Percentiles rank a stretch among this genome's conserved stretches.
Evolutionary conservation across 2,888 invertebrate genomes (phyloP).

Genomic region (Bembecia ichneumoniformis): DNA sequence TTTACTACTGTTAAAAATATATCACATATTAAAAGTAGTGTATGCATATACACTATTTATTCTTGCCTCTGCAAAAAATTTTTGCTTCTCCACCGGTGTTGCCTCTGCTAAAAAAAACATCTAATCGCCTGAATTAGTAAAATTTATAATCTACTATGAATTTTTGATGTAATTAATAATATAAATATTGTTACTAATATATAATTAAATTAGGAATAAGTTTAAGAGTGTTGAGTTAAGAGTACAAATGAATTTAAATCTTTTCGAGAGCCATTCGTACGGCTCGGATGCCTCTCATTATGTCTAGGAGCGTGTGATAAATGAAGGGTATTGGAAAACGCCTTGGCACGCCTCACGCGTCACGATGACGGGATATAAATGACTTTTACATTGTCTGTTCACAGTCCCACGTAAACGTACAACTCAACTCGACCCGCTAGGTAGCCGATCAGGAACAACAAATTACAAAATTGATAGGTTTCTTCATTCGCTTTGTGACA

Average conservation of each 20-base stretch:
- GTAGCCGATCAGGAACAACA: constrained; percentile 52
- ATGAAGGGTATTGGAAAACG: constrained; percentile 65
- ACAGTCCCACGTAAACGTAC: constrained; percentile 49
- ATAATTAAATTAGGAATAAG: constrained; percentile 21
- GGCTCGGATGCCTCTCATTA: constrained; percentile 62
- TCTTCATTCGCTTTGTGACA: constrained; percentile 61
- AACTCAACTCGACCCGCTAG: constrained; percentile 35
- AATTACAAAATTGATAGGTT: constrained; percentile 38
- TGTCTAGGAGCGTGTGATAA: constrained; percentile 61
- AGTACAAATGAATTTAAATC: constrained; percentile 50
- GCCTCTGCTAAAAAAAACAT: too few species aligned
- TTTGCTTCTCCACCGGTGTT: too few species aligned
- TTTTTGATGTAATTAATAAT: background rate
- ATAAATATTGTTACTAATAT: background rate
- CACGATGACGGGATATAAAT: constrained; percentile 65
- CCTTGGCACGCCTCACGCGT: constrained; percentile 60
- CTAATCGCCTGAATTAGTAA: too few species aligned
- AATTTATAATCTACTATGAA: too few species aligned
- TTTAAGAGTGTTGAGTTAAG: constrained; percentile 28
- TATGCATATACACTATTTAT: too few species aligned
- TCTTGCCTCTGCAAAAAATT: too few species aligned
- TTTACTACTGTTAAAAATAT: too few species aligned
- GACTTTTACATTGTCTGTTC: constrained; percentile 66
- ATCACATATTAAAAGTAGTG: too few species aligned
- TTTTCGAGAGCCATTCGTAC: constrained; percentile 35